Percentiles rank a stretch among this genome's conserved stretches.
Conservation (phyloP, 2,888 invertebrate genomes). For the Sesia bembeciformis region DNA sequence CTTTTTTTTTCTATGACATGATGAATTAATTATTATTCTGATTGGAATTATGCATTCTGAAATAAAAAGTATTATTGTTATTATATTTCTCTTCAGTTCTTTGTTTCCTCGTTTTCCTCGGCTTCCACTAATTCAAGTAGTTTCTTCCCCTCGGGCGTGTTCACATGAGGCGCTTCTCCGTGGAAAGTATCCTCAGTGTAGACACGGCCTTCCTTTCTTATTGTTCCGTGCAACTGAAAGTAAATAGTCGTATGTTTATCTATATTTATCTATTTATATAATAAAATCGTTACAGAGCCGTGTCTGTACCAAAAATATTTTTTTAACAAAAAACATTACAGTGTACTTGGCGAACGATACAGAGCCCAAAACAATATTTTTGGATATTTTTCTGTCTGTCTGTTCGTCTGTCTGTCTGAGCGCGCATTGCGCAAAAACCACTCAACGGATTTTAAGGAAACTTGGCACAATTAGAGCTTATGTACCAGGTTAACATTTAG, state of each 20-base stretch:
- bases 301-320: not conserved
- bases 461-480: too few species aligned
- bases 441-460: too few species aligned
- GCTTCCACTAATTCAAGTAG: constrained; percentile 33
- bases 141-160: constrained; percentile 60
- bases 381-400: too few species aligned
- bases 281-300: not conserved
- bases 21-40: too few species aligned
- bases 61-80: not conserved
- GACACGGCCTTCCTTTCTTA: constrained; percentile 74
- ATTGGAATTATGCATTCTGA: too few species aligned
- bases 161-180: constrained; percentile 67
- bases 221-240: constrained; percentile 79
- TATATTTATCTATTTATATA: not conserved
- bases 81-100: not conserved
- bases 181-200: constrained; percentile 81
- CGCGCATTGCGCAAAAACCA: too few species aligned
- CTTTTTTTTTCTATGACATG: too few species aligned
- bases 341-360: not conserved
- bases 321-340: not conserved
- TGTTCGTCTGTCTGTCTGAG: too few species aligned
- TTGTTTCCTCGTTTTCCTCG: not conserved
- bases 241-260: not conserved
- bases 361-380: not conserved
- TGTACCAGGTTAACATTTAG: too few species aligned